phyloP scores from a whole-genome alignment of 2,888 invertebrate genomes.

The Incurvaria masculella region DNA sequence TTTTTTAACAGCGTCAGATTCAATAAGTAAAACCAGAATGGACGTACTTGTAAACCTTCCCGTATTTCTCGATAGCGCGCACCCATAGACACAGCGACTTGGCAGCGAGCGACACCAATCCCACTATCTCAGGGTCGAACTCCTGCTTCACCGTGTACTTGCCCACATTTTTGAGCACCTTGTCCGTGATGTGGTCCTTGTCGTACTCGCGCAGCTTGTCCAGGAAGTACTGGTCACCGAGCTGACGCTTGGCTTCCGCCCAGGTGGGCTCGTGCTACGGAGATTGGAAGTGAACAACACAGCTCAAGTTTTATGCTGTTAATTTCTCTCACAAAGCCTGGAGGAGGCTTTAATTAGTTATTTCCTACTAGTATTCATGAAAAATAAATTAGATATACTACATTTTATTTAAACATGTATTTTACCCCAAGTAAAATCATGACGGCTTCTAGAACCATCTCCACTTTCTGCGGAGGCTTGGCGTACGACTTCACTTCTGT shows the following conservation, averaged over 20 bases:
- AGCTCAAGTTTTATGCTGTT: background rate
- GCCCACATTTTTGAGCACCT: constrained; percentile 75
- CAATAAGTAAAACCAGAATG: no score
- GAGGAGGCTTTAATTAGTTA: no score
- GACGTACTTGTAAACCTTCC: constrained; percentile 76
- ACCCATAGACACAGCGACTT: constrained; percentile 91
- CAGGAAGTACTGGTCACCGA: constrained; percentile 78
- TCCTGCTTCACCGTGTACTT: constrained; percentile 78
- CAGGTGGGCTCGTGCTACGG: constrained; percentile 76
- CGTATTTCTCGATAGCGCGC: constrained; percentile 88
- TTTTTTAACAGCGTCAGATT: no score
- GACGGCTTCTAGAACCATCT: constrained; percentile 88
- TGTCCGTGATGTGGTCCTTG: constrained; percentile 83
- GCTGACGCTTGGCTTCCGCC: constrained; percentile 82
- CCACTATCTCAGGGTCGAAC: constrained; percentile 85
- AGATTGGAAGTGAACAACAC: no score
- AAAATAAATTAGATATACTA: no score
- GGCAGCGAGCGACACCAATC: constrained; percentile 78
- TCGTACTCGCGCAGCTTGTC: constrained; percentile 80
- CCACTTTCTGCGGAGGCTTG: constrained; percentile 82
- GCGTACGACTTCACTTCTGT: constrained; percentile 89
- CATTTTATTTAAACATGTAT: background rate
- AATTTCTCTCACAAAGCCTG: no score
- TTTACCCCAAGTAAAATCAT: constrained; percentile 68
- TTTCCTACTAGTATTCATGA: no score